A percentile compares a stretch with the other conserved stretches of the same genome.
These are phyloP conservation scores for Schizaphis graminum DNA, from an alignment of 2,888 invertebrate genomes.

Conservation along the genomic window DNA sequence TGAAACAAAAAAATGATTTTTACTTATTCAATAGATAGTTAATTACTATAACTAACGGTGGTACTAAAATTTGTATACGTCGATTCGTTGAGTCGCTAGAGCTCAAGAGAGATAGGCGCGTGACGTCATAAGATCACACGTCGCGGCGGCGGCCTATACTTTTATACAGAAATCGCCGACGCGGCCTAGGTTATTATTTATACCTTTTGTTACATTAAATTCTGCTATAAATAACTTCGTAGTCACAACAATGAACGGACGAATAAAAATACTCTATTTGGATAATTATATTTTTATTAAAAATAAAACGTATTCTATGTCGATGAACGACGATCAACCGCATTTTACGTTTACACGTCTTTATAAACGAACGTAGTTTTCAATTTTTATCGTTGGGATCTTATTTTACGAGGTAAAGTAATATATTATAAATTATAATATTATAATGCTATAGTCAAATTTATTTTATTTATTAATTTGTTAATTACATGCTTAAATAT, in stretches of 20 bases:
- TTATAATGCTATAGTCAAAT: neutral
- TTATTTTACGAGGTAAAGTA: slow-evolving; percentile 24
- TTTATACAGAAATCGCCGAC: no score
- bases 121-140: slow-evolving; percentile 17
- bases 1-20: neutral
- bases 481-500: neutral
- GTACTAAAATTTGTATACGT: slow-evolving; percentile 19
- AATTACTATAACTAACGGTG: slow-evolving; percentile 4
- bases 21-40: neutral
- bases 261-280: neutral
- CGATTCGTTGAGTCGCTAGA: neutral
- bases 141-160: neutral
- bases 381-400: neutral
- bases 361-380: no score
- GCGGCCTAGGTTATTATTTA: no score
- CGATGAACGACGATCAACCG: neutral
- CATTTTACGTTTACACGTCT: no score
- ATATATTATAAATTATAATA: slow-evolving; percentile 1
- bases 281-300: neutral
- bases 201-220: neutral
- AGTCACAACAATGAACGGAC: neutral
- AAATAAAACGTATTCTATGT: neutral
- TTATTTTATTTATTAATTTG: slow-evolving; percentile 6
- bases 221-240: neutral
- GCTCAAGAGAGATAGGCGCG: neutral